A percentile compares a stretch with the other conserved stretches of the same genome.
These are phyloP conservation scores for Mesorhabditis sp. DNA, from an alignment of 2,888 invertebrate genomes.

Conservation along the genomic window DNA sequence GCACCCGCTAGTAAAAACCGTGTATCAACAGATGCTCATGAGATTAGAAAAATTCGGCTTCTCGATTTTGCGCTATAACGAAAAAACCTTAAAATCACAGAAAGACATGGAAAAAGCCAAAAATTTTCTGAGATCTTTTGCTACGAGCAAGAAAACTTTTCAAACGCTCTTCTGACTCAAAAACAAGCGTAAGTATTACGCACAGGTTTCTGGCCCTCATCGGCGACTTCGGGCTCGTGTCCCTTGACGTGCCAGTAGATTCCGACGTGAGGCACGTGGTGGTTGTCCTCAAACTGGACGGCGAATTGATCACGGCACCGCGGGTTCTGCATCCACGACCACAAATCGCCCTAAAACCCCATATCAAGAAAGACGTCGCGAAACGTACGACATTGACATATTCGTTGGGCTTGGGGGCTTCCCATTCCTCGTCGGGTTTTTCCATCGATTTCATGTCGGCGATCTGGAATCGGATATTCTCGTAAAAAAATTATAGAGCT, in stretches of 20 bases:
- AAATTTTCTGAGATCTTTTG: too few species aligned
- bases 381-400: slow-evolving; percentile 69
- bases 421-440: slow-evolving; percentile 86
- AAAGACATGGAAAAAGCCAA: too few species aligned
- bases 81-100: too few species aligned
- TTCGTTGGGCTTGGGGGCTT: slow-evolving; percentile 79
- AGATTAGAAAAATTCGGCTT: too few species aligned
- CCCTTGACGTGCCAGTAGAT: slow-evolving; percentile 40
- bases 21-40: too few species aligned
- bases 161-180: too few species aligned
- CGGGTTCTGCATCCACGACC: slow-evolving; percentile 84
- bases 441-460: slow-evolving; percentile 68
- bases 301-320: slow-evolving; percentile 94
- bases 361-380: not conserved
- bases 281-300: slow-evolving; percentile 75
- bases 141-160: too few species aligned
- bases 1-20: too few species aligned
- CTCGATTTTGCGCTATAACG: too few species aligned
- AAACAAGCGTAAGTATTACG: slow-evolving; percentile 6
- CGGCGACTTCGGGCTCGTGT: slow-evolving; percentile 36
- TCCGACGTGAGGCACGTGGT: slow-evolving; percentile 52
- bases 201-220: slow-evolving; percentile 22
- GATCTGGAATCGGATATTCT: slow-evolving; percentile 68
- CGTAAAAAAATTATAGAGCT: slow-evolving; percentile 73
- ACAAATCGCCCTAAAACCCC: slow-evolving; percentile 74